Conservation (phyloP, 2,888 invertebrate genomes). For the Drosophila histrio region DNA sequence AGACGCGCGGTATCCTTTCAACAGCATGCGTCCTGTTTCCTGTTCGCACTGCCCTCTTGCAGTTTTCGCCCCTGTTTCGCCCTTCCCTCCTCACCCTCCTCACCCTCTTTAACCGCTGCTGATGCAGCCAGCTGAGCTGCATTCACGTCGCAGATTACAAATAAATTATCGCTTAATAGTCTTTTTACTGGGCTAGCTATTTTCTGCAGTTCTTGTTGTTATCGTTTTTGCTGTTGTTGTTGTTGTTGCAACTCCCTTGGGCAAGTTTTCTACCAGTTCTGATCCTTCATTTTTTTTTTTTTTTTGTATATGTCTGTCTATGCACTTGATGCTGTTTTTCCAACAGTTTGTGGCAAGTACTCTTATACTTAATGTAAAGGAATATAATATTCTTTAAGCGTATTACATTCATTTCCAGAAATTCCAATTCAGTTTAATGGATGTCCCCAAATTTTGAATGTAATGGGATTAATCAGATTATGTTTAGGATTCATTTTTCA, state of each 20-base stretch:
- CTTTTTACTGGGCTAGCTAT: conserved; percentile 58
- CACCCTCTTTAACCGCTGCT: conserved; percentile 7
- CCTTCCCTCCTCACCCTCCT: neutral
- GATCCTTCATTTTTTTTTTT: conserved; percentile 53
- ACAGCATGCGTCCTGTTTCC: conserved; percentile 33
- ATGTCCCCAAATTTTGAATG: neutral
- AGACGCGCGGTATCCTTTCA: conserved; percentile 56
- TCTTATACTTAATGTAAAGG: neutral
- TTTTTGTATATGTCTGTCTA: conserved; percentile 28
- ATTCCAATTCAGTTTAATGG: neutral
- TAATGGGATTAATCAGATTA: neutral
- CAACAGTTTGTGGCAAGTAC: neutral
- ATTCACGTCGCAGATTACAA: conserved; percentile 83
- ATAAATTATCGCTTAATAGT: conserved; percentile 84
- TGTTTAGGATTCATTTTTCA: neutral
- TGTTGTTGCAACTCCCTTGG: conserved; percentile 11
- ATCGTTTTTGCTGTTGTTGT: neutral
- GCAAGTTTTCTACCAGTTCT: conserved; percentile 21
- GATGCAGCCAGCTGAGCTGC: conserved; percentile 44
- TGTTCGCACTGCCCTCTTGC: conserved; percentile 22
- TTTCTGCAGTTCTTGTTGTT: conserved; percentile 10
- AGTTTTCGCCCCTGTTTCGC: conserved; percentile 1
- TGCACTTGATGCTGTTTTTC: conserved; percentile 20
- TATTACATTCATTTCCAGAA: neutral
- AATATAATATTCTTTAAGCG: neutral